phyloP scores from a whole-genome alignment of 2,113 vertebrate genomes.

The Hiodon alosoides region DNA sequence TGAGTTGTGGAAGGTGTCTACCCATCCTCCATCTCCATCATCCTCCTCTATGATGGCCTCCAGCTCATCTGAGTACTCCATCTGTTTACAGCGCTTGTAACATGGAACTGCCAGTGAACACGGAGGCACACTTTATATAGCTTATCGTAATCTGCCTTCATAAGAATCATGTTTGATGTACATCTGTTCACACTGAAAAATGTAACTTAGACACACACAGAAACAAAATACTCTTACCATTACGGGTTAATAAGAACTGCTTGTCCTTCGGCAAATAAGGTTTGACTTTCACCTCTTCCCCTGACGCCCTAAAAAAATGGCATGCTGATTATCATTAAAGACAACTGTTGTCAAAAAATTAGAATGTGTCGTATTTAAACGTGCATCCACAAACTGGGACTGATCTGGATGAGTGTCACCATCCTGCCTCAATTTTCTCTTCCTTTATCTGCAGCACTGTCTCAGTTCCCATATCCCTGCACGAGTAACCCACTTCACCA shows the following conservation, averaged over 20 bases:
- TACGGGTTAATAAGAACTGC: slow-evolving; percentile 95
- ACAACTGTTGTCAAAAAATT: too few relatives aligned
- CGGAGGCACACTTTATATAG: background rate
- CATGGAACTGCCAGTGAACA: slow-evolving; percentile 77
- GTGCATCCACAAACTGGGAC: too few relatives aligned
- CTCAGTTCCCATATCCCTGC: background rate
- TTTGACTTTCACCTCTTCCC: slow-evolving; percentile 92
- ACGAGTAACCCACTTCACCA: background rate
- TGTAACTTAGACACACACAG: background rate
- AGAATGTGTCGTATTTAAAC: too few relatives aligned
- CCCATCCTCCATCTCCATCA: slow-evolving; percentile 97
- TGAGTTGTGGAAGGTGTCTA: slow-evolving; percentile 94
- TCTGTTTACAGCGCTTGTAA: slow-evolving; percentile 97
- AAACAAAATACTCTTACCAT: slow-evolving; percentile 68
- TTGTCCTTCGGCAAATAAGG: slow-evolving; percentile 87
- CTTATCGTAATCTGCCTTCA: background rate
- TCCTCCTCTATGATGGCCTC: slow-evolving; percentile 99
- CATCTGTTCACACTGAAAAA: background rate
- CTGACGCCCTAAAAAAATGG: slow-evolving; percentile 69
- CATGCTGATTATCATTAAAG: too few relatives aligned
- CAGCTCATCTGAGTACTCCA: slow-evolving; percentile 97
- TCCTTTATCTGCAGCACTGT: background rate
- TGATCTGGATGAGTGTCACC: too few relatives aligned
- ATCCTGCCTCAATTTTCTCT: too few relatives aligned
- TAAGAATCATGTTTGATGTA: background rate